phyloP scores from a whole-genome alignment of 2,888 invertebrate genomes.

The Bedellia somnulentella region DNA sequence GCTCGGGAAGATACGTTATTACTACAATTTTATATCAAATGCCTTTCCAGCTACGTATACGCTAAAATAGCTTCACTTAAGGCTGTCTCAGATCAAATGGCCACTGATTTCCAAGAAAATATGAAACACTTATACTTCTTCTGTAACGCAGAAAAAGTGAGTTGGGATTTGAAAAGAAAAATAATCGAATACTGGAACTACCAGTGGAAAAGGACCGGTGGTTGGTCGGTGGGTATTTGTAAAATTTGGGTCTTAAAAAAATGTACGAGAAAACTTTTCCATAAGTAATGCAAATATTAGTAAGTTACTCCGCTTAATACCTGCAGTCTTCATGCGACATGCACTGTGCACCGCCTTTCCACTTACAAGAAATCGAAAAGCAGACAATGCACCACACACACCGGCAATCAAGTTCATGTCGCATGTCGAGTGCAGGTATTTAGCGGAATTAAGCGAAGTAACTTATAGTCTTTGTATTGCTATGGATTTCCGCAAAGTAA shows the following conservation, averaged over 20 bases:
- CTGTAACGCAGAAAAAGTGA: constrained; percentile 38
- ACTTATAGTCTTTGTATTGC: too few species aligned
- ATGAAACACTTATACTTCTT: constrained; percentile 46
- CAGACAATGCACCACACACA: too few species aligned
- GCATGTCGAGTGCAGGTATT: too few species aligned
- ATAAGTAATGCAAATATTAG: not conserved
- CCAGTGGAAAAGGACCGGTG: constrained; percentile 53
- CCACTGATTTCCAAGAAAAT: constrained; percentile 46
- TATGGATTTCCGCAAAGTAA: too few species aligned
- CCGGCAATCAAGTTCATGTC: too few species aligned
- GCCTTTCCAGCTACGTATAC: constrained; percentile 44
- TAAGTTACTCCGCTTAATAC: too few species aligned
- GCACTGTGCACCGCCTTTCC: too few species aligned
- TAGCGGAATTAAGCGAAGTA: too few species aligned
- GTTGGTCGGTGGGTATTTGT: constrained; percentile 52
- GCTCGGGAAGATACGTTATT: too few species aligned
- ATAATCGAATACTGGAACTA: constrained; percentile 49
- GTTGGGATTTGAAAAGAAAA: constrained; percentile 27
- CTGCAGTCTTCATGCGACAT: too few species aligned
- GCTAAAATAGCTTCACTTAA: constrained; percentile 48
- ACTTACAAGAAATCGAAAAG: too few species aligned
- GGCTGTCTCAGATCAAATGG: constrained; percentile 46
- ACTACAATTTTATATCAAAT: not conserved
- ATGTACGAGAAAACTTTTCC: not conserved
- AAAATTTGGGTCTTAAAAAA: not conserved